phyloP scores from a whole-genome alignment of 2,888 invertebrate species.

The Stegophylla sp. region DNA sequence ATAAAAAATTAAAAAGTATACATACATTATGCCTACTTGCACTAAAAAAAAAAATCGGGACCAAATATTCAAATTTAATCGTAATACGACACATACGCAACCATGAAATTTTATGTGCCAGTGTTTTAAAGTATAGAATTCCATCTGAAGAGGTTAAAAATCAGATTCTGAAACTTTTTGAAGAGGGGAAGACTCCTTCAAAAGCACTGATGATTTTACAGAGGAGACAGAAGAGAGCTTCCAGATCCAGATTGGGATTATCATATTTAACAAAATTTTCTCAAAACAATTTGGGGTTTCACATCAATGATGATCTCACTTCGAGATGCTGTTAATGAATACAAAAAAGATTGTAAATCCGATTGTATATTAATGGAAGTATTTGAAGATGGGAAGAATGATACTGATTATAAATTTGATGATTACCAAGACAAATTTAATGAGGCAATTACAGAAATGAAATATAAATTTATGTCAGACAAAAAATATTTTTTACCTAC shows the following conservation, averaged over 20 bases:
- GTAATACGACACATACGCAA: constrained; percentile 35
- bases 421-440: no score
- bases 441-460: constrained; percentile 20
- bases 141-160: constrained; percentile 30
- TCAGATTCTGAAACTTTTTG: constrained; percentile 40
- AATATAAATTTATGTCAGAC: not conserved
- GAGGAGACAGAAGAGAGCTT: constrained; percentile 40
- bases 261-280: constrained; percentile 34
- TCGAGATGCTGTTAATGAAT: not conserved
- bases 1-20: not conserved
- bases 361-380: not conserved
- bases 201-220: constrained; percentile 30
- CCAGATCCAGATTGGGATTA: constrained; percentile 56
- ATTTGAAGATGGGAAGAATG: constrained; percentile 11
- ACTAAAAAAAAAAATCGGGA: no score
- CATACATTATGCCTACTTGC: no score
- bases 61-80: no score
- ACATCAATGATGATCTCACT: constrained; percentile 29
- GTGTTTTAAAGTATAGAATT: constrained; percentile 43
- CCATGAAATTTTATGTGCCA: constrained; percentile 36
- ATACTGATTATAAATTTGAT: no score
- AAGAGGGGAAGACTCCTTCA: constrained; percentile 46
- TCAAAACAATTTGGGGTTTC: constrained; percentile 8
- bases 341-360: not conserved
- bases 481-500: not conserved